Evolutionary conservation across 2,113 vertebrate species (phyloP).

Genomic region (Camelus bactrianus): DNA sequence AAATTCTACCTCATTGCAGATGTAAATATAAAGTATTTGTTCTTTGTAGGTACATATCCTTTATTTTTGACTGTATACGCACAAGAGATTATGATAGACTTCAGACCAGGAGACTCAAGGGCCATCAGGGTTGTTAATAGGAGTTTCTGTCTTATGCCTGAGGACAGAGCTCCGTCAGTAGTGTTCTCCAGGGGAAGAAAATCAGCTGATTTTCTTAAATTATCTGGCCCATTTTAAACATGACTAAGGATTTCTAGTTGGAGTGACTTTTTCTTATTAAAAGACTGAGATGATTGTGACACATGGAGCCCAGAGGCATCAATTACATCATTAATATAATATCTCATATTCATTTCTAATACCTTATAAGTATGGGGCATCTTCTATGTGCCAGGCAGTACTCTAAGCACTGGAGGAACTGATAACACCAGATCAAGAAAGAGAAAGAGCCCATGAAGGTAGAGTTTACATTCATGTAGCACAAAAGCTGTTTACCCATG

Average conservation of each 20-base stretch:
- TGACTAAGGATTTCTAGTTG: constrained; percentile 77
- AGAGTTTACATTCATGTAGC: background rate
- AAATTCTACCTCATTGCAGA: background rate
- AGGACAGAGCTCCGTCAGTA: constrained; percentile 33
- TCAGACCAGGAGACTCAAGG: background rate
- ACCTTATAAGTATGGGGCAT: background rate
- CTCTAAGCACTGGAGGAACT: background rate
- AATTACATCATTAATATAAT: constrained; percentile 10
- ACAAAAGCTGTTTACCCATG: background rate
- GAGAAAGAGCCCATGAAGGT: background rate
- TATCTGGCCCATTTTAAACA: constrained; percentile 82
- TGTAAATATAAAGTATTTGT: background rate
- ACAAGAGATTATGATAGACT: background rate
- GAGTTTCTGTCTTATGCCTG: constrained; percentile 10
- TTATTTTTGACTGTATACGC: constrained; percentile 17
- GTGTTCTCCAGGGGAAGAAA: constrained; percentile 60
- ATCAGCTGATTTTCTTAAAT: constrained; percentile 80
- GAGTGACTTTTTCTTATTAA: constrained; percentile 60
- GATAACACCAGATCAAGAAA: background rate
- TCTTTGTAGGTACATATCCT: background rate
- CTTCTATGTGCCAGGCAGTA: background rate
- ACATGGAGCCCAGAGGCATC: constrained; percentile 46
- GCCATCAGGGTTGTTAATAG: background rate
- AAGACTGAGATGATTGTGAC: constrained; percentile 61
- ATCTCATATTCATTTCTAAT: constrained; percentile 12